These are phyloP conservation scores for Polyommatus iphigenia DNA, from an alignment of 2,888 invertebrate genomes.

Conservation along the genomic window DNA sequence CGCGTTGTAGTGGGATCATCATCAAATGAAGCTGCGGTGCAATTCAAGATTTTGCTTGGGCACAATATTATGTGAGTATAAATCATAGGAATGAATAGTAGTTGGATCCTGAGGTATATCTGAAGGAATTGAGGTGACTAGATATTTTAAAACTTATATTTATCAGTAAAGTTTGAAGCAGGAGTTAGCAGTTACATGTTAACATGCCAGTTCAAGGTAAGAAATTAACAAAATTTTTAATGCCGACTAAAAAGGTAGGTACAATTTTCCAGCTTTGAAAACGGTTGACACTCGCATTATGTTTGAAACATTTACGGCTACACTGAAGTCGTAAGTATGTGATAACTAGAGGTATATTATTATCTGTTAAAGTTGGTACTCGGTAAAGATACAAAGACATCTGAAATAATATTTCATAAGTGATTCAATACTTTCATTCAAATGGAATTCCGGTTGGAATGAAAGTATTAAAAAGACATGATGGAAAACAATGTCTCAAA, in stretches of 20 bases:
- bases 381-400: too few relatives aligned
- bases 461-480: background rate
- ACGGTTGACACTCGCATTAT: too few relatives aligned
- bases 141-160: too few relatives aligned
- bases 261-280: background rate
- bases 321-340: too few relatives aligned
- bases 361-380: too few relatives aligned
- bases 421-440: too few relatives aligned
- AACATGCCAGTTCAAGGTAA: background rate
- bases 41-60: background rate
- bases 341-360: too few relatives aligned
- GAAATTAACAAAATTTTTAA: background rate
- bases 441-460: too few relatives aligned
- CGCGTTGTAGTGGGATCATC: background rate
- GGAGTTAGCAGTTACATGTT: background rate
- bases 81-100: background rate
- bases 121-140: too few relatives aligned
- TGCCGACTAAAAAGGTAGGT: background rate
- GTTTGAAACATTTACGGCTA: too few relatives aligned
- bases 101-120: background rate
- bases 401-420: too few relatives aligned
- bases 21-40: background rate
- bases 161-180: background rate
- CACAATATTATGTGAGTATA: too few relatives aligned
- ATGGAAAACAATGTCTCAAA: background rate